Evolutionary conservation across 1,140 invertebrate species (phyloP).

Genomic region (Scaptomyza montana): DNA sequence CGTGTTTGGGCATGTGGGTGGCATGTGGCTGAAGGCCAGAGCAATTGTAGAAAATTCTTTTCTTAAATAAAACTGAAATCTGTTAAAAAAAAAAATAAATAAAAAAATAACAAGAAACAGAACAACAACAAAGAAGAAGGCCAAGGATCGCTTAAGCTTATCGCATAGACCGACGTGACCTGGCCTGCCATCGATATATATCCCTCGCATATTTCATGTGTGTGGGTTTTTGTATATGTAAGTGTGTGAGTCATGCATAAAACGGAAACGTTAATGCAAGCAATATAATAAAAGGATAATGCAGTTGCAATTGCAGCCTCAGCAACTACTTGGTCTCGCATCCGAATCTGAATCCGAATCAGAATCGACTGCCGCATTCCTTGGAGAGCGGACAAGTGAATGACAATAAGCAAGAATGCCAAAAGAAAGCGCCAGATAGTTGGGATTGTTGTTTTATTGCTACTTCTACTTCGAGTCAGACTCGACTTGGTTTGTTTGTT

Average conservation of each 20-base stretch:
- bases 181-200: conserved; percentile 29
- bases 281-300: conserved; percentile 69
- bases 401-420: conserved; percentile 66
- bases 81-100: conserved; percentile 64
- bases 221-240: neutral
- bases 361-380: conserved; percentile 39
- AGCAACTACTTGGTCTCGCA: neutral
- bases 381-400: conserved; percentile 32
- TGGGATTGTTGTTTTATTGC: conserved; percentile 12
- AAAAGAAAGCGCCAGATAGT: conserved; percentile 8
- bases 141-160: conserved; percentile 29
- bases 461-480: neutral
- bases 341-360: neutral
- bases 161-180: conserved; percentile 9
- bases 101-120: conserved; percentile 46
- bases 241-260: conserved; percentile 26
- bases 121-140: conserved; percentile 28
- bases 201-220: conserved; percentile 32
- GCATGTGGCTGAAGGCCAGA: neutral
- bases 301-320: conserved; percentile 46
- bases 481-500: too few relatives aligned
- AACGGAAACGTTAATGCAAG: conserved; percentile 62
- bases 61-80: conserved; percentile 49
- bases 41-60: conserved; percentile 57
- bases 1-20: neutral